Evolutionary conservation across 2,797 vertebrate species (phyloP), one percentile per base, ranked within the genome.

Genomic region (Antrozous pallidus): DNA sequence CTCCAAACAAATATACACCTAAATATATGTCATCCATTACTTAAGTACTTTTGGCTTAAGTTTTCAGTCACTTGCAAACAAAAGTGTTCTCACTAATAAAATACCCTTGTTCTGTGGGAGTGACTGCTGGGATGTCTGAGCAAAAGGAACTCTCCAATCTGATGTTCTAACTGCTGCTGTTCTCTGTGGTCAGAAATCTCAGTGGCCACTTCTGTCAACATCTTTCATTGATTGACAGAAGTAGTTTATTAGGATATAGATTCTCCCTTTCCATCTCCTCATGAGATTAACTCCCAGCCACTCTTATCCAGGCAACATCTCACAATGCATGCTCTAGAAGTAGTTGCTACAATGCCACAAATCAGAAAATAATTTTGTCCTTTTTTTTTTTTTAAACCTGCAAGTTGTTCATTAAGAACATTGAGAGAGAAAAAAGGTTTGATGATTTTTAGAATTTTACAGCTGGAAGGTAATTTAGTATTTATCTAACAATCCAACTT

Each of bases 1-100:
- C 31, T 67, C 54, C 45, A 94, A 93, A 69, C 28, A 95, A 92
- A 91, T 65, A 20, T 61, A 93, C 84, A 18, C 81, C 45, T 73
- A 89, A 40, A 96, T 89, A 49, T 10, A 51, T 82, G 11, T 82
- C 38, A 88, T 75, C 56, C 16, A 74, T 77, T 83, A n/a, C 22
- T 81, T 70, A 83, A 61, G 9, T 71, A 16, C 38, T 75, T 74
- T 87, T 79, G 40, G 45, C 31, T 67, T 83, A 87, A 67, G 31
- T 80, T 89, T 75, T 58, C 70, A 89, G 42, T 79, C 42, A 51
- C 20, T 71, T 54, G 1, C 51, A 93, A 91, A 91, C 31, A 61
- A 91, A 93, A 94, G 8, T 47, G 31, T 82, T 54, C 7, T 71
- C 28, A 88, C 5, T 47, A 88, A 90, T 61, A 73, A 17, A 85